phyloP scores from a whole-genome alignment of 2,888 invertebrate genomes.

The Nowickia ferox region DNA sequence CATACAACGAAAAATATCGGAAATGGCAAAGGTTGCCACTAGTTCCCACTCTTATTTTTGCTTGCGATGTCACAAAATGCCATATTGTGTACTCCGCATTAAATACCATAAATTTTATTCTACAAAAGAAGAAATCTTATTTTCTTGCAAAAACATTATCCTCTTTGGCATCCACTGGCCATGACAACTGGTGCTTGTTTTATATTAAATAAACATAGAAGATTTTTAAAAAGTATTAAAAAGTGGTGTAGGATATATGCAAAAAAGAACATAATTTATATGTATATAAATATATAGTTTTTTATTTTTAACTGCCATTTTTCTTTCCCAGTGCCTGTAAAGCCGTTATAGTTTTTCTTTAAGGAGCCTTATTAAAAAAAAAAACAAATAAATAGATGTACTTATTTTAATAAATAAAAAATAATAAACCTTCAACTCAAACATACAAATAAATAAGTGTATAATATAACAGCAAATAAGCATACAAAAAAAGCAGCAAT shows the following conservation, averaged over 20 bases:
- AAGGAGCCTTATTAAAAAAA: constrained; percentile 21
- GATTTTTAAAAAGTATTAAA: background rate
- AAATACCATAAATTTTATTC: too few relatives aligned
- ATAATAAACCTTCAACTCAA: constrained; percentile 12
- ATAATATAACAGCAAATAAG: constrained; percentile 61
- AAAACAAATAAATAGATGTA: background rate
- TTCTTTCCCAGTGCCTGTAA: constrained; percentile 15
- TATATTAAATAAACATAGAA: background rate
- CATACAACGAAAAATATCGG: too few relatives aligned
- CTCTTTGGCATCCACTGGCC: too few relatives aligned
- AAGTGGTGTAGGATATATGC: constrained; percentile 35
- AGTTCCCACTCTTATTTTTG: too few relatives aligned
- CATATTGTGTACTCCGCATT: too few relatives aligned
- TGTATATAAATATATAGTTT: background rate
- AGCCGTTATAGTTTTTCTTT: constrained; percentile 46
- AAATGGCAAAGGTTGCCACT: too few relatives aligned
- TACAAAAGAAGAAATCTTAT: too few relatives aligned
- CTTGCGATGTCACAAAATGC: too few relatives aligned
- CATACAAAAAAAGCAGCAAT: constrained; percentile 57
- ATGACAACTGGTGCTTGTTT: too few relatives aligned
- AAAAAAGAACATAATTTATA: background rate
- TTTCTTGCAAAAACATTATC: too few relatives aligned
- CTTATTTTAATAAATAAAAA: constrained; percentile 14
- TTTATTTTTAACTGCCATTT: constrained; percentile 14
- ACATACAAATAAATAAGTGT: constrained; percentile 30